phyloP scores from a whole-genome alignment of 2,888 invertebrate genomes.

The Drosophila aldrichi region DNA sequence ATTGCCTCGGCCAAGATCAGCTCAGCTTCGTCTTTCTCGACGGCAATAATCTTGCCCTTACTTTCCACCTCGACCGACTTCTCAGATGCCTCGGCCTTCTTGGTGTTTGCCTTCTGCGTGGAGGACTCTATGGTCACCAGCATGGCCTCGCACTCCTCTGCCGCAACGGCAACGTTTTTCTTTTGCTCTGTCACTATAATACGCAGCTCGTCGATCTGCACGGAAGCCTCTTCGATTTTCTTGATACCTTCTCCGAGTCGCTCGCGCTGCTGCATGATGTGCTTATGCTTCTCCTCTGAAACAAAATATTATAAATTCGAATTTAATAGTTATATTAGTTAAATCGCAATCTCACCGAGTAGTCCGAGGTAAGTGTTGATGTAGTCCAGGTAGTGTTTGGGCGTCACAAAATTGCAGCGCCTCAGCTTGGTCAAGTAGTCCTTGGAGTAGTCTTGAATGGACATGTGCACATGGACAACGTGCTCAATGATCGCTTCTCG shows the following conservation, averaged over 20 bases:
- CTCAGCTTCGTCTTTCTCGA: constrained; percentile 94
- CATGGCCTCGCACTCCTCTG: constrained; percentile 92
- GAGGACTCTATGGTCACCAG: constrained; percentile 91
- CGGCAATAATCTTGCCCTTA: constrained; percentile 91
- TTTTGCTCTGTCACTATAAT: constrained; percentile 93
- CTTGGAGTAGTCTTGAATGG: constrained; percentile 89
- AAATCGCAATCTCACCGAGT: constrained; percentile 88
- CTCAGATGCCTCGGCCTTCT: constrained; percentile 92
- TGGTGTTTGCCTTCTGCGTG: constrained; percentile 90
- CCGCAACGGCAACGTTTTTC: constrained; percentile 92
- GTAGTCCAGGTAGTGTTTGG: constrained; percentile 96
- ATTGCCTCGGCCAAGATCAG: constrained; percentile 92
- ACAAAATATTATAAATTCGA: background rate
- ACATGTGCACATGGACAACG: constrained; percentile 93
- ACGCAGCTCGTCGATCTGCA: constrained; percentile 92
- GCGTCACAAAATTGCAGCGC: constrained; percentile 94
- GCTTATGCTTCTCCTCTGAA: constrained; percentile 82
- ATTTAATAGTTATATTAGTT: background rate
- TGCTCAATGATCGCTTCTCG: constrained; percentile 91
- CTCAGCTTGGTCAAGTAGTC: constrained; percentile 91
- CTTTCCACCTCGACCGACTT: constrained; percentile 94
- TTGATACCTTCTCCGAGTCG: constrained; percentile 84
- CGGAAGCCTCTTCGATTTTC: constrained; percentile 93
- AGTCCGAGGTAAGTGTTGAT: constrained; percentile 92
- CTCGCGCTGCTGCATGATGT: constrained; percentile 82